A percentile compares a stretch with the other conserved stretches of the same genome.
Evolutionary conservation across 2,113 vertebrate species (phyloP).

Genomic region (Laterallus jamaicensis): DNA sequence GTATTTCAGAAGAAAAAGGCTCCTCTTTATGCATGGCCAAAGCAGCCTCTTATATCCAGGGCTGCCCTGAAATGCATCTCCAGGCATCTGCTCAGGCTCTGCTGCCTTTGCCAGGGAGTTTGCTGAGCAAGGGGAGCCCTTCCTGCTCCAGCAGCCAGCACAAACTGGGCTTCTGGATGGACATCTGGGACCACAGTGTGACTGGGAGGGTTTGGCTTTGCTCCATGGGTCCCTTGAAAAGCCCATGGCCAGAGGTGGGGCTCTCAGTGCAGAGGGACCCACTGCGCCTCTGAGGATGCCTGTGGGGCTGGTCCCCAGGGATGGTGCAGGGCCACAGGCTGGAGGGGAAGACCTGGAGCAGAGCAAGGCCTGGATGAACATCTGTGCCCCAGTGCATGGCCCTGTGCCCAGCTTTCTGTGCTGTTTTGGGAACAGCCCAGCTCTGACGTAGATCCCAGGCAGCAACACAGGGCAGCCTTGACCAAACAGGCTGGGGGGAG

Average conservation of each 20-base stretch:
- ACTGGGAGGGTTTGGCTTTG: neutral
- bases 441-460: neutral
- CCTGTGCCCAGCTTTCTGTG: neutral
- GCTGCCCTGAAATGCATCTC: neutral
- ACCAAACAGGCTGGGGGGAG: neutral
- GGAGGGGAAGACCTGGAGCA: neutral
- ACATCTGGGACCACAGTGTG: accelerated
- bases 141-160: neutral
- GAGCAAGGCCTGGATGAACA: neutral
- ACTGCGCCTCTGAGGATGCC: neutral
- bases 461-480: neutral
- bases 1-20: neutral
- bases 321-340: accelerated
- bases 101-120: neutral
- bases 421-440: neutral
- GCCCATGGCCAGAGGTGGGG: neutral
- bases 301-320: neutral
- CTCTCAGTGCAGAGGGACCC: neutral
- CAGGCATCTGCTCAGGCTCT: neutral
- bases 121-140: neutral
- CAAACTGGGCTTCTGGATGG: neutral
- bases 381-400: neutral
- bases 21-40: neutral
- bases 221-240: accelerated
- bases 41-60: neutral